Percentiles rank a stretch among this genome's conserved stretches.
phyloP scores from a whole-genome alignment of 1,140 invertebrate species.

The Papilio machaon region DNA sequence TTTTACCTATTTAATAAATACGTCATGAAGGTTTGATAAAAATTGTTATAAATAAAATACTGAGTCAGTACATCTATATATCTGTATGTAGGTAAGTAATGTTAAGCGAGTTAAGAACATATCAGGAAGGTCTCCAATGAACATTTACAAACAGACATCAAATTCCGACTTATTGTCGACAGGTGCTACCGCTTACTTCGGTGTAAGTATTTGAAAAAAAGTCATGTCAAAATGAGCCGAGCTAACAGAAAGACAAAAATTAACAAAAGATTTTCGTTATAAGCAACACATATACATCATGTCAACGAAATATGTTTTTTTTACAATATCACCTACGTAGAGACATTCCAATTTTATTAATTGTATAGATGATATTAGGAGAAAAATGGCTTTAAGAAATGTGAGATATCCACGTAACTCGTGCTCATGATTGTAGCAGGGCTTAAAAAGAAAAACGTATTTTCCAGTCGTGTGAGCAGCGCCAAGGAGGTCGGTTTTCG shows the following conservation, averaged over 20 bases:
- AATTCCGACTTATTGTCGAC: constrained; percentile 7
- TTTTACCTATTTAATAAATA: no score
- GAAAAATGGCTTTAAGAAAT: background rate
- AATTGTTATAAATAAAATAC: background rate
- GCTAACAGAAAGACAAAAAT: no score
- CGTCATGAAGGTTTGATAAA: background rate
- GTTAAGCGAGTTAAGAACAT: constrained; percentile 30
- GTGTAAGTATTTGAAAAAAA: background rate
- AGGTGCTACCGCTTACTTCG: background rate
- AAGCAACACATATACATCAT: no score
- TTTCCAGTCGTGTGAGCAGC: constrained; percentile 42
- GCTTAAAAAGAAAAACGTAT: constrained; percentile 50
- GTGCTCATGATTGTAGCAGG: background rate
- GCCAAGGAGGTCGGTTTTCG: constrained; percentile 42
- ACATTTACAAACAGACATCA: constrained; percentile 45
- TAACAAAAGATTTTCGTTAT: no score
- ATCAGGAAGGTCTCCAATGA: constrained; percentile 38
- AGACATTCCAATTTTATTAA: no score
- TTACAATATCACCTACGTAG: no score
- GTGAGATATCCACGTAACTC: background rate
- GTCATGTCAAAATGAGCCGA: no score
- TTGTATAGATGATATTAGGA: background rate
- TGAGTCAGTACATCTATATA: background rate
- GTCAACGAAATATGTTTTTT: no score
- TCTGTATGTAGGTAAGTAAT: no score